Evolutionary conservation across 2,113 vertebrate species (phyloP).

Genomic region (Bubo scandiacus): DNA sequence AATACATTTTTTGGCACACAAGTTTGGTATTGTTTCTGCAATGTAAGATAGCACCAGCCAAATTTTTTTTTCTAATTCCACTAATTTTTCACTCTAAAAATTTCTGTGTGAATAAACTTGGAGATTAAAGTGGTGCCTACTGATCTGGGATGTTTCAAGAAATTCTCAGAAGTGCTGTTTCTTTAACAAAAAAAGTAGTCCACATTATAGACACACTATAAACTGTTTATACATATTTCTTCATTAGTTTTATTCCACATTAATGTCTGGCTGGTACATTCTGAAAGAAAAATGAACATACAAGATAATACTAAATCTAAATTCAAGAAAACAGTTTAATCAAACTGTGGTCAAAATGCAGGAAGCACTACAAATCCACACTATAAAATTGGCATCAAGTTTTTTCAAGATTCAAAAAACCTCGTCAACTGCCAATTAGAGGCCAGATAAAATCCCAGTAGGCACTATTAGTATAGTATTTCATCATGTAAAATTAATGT

Average conservation of each 20-base stretch:
- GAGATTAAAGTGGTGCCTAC: not conserved
- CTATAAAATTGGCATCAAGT: not conserved
- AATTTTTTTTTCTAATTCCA: not conserved
- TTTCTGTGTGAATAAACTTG: not conserved
- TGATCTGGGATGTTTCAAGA: not conserved
- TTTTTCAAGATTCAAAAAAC: not conserved
- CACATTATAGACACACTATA: not conserved
- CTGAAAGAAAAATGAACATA: not conserved
- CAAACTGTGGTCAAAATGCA: not conserved
- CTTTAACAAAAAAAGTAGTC: not conserved
- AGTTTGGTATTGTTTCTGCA: not conserved
- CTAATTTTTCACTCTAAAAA: not conserved
- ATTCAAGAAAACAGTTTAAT: slow-evolving; percentile 5
- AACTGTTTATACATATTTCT: not conserved
- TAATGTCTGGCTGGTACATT: not conserved
- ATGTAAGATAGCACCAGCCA: not conserved
- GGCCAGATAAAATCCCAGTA: not conserved
- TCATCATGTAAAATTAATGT: not conserved
- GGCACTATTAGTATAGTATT: not conserved
- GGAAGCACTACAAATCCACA: not conserved
- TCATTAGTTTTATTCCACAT: not conserved
- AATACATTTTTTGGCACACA: not conserved
- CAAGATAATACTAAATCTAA: not conserved
- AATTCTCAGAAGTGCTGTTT: not conserved
- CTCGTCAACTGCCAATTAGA: not conserved